Base-by-base conservation (phyloP, 2,888 invertebrate species). In the Deroplatys truncata region DNA sequence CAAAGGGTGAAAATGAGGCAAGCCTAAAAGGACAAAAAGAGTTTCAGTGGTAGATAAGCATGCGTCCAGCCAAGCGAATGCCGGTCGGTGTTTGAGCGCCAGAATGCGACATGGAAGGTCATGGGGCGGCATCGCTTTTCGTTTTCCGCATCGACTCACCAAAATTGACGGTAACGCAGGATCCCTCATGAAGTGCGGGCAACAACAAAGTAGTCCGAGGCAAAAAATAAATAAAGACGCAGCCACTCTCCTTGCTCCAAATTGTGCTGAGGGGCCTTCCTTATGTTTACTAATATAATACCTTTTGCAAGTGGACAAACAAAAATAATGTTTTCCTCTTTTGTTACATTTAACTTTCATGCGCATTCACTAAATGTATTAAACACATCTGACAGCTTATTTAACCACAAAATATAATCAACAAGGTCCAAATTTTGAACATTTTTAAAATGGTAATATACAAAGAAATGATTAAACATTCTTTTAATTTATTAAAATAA, bases 101-200 rank as follows among this genome's bases (percentile, higher is more conserved):
- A 87, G 83, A 87, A 87, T 43, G 35, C 87, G 56, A 87, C 87
- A 87, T 83, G 13, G 56, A 72, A 72, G 56, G 56, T 72, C 56
- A 72, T 72, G 56, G 56, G 56, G 87, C 87, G 87, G 87, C 87
- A 83, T 83, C 82, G 82, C 31, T 83, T 87, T 87, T 87, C 87
- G 83, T 87, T 87, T 87, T 83, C 29, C 87, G 87, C 87, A 28
- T 87, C 82, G 87, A 82, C 87, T 82, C 28, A 87, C 82, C 87
- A 83, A 87, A 83, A 87, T 28, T 56, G 49, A 85, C 28, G 86
- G 56, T 72, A 72, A 72, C 56, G 56, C 56, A 72, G 56, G 56
- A 72, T 72, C 56, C 56, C 56, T 72, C 56, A 72, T 72, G 56
- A 72, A 72, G 56, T 20, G 56, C 56, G 56, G 56, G 56, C 20